phyloP scores from a whole-genome alignment of 2,888 invertebrate species.

The Brachyptera putata region DNA sequence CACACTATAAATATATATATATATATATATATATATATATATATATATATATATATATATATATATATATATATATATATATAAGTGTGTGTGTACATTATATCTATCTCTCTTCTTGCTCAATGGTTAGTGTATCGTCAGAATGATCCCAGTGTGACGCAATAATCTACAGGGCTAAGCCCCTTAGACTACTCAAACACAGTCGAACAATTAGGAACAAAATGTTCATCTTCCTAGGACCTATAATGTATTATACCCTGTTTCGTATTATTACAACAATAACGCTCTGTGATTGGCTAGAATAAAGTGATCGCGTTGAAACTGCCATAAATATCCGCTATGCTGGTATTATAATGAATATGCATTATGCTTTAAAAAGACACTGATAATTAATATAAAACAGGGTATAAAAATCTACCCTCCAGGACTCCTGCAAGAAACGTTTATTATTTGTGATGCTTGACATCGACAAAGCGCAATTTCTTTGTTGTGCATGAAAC shows the following conservation, averaged over 20 bases:
- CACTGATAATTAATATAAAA: background rate
- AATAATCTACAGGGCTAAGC: conserved; percentile 27
- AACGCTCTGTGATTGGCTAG: conserved; percentile 16
- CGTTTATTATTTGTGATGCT: conserved; percentile 20
- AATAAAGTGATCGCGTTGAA: no score
- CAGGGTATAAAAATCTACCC: background rate
- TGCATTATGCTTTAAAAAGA: no score
- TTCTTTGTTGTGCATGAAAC: conserved; percentile 31
- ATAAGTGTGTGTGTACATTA: no score
- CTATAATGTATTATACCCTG: conserved; percentile 16
- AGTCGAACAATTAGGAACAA: no score
- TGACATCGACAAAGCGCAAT: conserved; percentile 13
- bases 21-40: no score
- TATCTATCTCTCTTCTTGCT: conserved; percentile 31
- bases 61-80: no score
- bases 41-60: no score
- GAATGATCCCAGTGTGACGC: background rate
- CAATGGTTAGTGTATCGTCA: conserved; percentile 32
- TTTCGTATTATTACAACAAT: background rate
- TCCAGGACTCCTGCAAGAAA: background rate
- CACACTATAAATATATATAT: conserved; percentile 22
- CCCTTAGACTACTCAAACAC: conserved; percentile 18
- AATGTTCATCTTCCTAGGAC: conserved; percentile 16
- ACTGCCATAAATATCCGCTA: no score
- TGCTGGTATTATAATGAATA: background rate